Evolutionary conservation across 2,888 invertebrate genomes (phyloP), one percentile per base, ranked within the genome.

Genomic region (Xestia c-nigrum): DNA sequence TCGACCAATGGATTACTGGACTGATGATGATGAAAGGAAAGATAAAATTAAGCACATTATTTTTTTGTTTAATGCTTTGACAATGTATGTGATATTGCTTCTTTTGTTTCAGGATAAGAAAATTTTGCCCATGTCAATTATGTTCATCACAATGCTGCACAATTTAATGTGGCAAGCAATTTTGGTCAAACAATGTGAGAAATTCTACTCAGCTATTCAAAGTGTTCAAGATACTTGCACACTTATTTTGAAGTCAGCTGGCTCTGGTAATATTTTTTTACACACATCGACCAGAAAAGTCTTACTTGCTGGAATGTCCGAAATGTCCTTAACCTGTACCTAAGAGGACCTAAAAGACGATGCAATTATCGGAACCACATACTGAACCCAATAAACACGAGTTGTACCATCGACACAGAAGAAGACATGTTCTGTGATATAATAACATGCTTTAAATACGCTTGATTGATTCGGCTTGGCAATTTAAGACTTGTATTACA

Each of bases 141-240:
- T 40, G 12, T 47, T 3, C 5, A 6, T 43, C 5, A 76, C 74
- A 66, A 1, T 77, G 14, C 5, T 66, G 0, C 76, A 74, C 19
- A 40, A 24, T 16, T 74, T 67, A 4, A 3, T 43, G 5, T 40
- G 47, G 6, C 69, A 64, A 31, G 50, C 63, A 12, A 52, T 70
- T n/a, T 19, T 83, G 1, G 61, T 50, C 12, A 5, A 52, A 12
- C 21, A 21, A 24, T 83, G 76, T 21, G 83, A 83, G 57, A 74
- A 76, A 7, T 66, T 83, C 31, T 80, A 83, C 38, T 57, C 72
- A 55, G 63, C 76, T 3, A 2, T 83, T 3, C 31, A 80, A 52
- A 73, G 63, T 12, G 61, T 47, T 46, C 84, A 72, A 64, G 68
- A 80, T 38, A 59, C 47, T 7, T 80, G 83, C 12, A 16, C 66